Evolutionary conservation across 2,113 vertebrate genomes (phyloP).

Genomic region (Eurypyga helias): DNA sequence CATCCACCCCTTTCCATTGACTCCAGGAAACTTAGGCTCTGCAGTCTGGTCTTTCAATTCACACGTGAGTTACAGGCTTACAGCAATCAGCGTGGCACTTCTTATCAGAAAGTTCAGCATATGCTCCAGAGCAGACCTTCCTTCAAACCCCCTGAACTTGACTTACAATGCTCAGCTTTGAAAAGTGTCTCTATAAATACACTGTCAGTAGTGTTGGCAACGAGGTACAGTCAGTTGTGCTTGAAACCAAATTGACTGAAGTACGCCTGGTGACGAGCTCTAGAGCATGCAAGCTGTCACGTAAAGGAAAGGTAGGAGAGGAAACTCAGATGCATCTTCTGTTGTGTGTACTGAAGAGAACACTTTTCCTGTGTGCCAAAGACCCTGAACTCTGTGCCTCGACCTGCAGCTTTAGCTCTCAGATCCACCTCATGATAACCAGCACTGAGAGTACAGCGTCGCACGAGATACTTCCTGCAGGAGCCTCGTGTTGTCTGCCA

Average conservation of each 20-base stretch:
- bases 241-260: not conserved
- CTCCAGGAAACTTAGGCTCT: not conserved
- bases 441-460: not conserved
- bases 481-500: not conserved
- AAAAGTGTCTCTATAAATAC: not conserved
- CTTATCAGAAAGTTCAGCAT: not conserved
- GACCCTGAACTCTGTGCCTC: not conserved
- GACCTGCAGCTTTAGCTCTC: not conserved
- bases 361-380: not conserved
- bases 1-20: not conserved
- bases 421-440: not conserved
- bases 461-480: not conserved
- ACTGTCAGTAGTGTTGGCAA: not conserved
- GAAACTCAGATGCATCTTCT: not conserved
- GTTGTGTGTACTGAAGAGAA: not conserved
- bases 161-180: not conserved
- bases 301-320: not conserved
- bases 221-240: not conserved
- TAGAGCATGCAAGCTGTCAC: not conserved
- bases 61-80: accelerated
- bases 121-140: not conserved
- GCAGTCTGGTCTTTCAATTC: not conserved
- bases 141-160: not conserved
- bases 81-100: not conserved
- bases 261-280: not conserved